phyloP scores from a whole-genome alignment of 2,888 invertebrate species.

The Drosophila lutescens region DNA sequence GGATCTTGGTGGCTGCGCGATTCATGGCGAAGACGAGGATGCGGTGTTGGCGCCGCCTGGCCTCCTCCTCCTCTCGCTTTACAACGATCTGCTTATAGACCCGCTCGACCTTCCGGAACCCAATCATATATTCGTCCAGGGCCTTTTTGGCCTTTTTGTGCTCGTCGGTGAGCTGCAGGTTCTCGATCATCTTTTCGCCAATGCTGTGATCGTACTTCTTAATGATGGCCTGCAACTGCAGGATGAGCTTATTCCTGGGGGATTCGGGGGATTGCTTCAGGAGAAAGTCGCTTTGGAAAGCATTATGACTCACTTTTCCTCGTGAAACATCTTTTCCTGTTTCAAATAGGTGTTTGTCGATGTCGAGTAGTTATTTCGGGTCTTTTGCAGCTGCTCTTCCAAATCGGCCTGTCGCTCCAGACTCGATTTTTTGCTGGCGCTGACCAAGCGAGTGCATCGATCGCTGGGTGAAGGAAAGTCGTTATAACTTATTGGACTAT shows the following conservation, averaged over 20 bases:
- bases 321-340: conserved; percentile 68
- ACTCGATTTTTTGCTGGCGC: conserved; percentile 59
- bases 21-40: conserved; percentile 80
- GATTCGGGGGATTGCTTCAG: neutral
- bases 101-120: conserved; percentile 66
- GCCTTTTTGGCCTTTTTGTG: conserved; percentile 57
- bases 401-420: conserved; percentile 65
- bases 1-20: conserved; percentile 80
- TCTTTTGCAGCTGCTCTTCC: conserved; percentile 59
- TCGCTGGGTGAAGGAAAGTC: conserved; percentile 54
- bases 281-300: rapidly evolving
- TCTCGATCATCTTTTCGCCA: conserved; percentile 77
- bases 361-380: conserved; percentile 51
- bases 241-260: conserved; percentile 75
- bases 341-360: conserved; percentile 56
- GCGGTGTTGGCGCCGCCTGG: conserved; percentile 64
- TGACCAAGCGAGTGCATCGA: conserved; percentile 58
- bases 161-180: conserved; percentile 63
- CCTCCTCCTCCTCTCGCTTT: conserved; percentile 71
- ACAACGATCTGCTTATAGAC: conserved; percentile 75
- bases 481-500: neutral
- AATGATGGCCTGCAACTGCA: conserved; percentile 77
- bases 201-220: conserved; percentile 81
- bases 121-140: conserved; percentile 69
- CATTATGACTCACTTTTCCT: conserved; percentile 75